These are phyloP conservation scores for Neuroterus valhalla DNA, from an alignment of 1,140 invertebrate genomes.

Conservation along the genomic window DNA sequence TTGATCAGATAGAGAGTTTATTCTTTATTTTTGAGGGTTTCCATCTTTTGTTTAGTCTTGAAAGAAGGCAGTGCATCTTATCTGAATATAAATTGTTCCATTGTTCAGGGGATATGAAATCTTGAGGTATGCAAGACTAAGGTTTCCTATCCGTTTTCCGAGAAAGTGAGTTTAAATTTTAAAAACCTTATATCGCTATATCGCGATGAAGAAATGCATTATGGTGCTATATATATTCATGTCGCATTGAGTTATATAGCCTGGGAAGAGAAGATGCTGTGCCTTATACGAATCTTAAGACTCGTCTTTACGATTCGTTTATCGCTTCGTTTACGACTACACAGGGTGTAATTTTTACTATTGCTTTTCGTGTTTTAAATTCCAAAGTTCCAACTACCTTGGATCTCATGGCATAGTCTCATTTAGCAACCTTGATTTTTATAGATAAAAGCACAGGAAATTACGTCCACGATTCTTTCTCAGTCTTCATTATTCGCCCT, in stretches of 20 bases:
- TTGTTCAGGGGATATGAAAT: too few species aligned
- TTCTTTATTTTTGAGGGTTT: too few species aligned
- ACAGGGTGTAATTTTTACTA: constrained; percentile 42
- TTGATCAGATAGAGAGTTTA: too few species aligned
- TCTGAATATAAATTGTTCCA: too few species aligned
- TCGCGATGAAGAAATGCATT: constrained; percentile 48
- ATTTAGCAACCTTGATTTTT: too few species aligned
- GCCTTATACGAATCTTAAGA: constrained; percentile 52
- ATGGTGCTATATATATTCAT: constrained; percentile 63
- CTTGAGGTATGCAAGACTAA: neutral
- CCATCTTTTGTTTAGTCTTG: too few species aligned
- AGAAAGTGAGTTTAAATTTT: constrained; percentile 21
- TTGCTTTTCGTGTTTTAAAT: constrained; percentile 41
- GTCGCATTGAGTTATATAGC: constrained; percentile 50
- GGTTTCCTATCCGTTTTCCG: neutral
- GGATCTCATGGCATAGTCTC: too few species aligned
- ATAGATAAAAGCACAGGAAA: too few species aligned
- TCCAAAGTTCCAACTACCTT: constrained; percentile 33
- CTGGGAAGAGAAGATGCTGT: constrained; percentile 41
- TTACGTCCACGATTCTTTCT: too few species aligned
- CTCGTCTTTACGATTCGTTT: constrained; percentile 56
- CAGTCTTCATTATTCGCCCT: too few species aligned
- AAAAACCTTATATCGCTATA: constrained; percentile 30
- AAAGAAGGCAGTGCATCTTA: too few species aligned
- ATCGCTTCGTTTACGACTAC: constrained; percentile 50